Base-by-base conservation (phyloP, 2,113 vertebrate genomes). In the Thomomys bottae region DNA sequence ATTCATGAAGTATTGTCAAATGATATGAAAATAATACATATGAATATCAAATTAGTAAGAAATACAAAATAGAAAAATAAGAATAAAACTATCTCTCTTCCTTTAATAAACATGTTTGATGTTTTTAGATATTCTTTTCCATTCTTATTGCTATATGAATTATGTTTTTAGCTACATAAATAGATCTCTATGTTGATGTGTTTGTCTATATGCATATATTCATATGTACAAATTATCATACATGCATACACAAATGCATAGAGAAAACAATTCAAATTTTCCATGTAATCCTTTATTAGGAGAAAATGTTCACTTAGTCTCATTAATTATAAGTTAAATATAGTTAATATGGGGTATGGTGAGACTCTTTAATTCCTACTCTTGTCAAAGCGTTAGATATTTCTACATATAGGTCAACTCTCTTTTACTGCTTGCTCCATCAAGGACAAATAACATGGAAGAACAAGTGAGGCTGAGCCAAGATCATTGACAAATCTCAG, bases 281-380 rank as follows among this genome's bases (percentile, higher is more conserved):
- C 30, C 18, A 1, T 82, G 54, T 4, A 28, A 1, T n/a, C 0
- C 0, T 10, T 82, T 59, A 24, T 64, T 59, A 80, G 21, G 30
- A 49, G 26, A 80, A 87, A 42, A 11, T 81, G 21, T 28, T 73
- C 11, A 83, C 87, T 14, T 8, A 84, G 7, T 93, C 49, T 85
- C 79, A 84, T 79, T 70, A 85, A 40, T 73, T 88, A 77, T 90
- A 30, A 73, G 59, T 80, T 72, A 80, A 78, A 68, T 87, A 57
- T 23, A 5, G n/a, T 72, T 81, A 78, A 91, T 24, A 1, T 14
- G 30, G 34, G 30, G 49, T 45, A 71, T n/a, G 75, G 63, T 76
- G 30, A 49, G 2, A 3, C 24, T 30, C n/a, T 81, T 63, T 49
- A 73, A 80, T 42, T 10, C 8, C 17, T 3, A 42, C 8, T 42